Percentiles rank a stretch among this genome's conserved stretches.
phyloP scores from a whole-genome alignment of 2,113 vertebrate species.

The Bos javanicus region DNA sequence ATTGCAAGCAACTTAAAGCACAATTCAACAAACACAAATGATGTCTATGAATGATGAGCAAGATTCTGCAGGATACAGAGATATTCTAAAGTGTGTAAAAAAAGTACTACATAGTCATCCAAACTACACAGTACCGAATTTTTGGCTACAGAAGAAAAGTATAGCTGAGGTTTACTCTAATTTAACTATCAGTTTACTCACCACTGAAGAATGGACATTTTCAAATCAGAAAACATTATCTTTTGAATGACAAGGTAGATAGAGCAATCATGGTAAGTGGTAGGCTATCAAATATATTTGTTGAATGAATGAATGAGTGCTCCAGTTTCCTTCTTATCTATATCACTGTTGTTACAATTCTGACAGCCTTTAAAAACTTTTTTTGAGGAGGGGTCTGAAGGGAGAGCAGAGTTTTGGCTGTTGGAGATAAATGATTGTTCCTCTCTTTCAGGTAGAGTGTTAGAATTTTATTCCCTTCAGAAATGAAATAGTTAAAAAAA shows the following conservation, averaged over 20 bases:
- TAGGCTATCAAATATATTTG: neutral
- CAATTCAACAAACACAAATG: neutral
- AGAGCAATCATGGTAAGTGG: neutral
- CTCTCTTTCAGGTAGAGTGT: neutral
- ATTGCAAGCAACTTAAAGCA: constrained; percentile 1
- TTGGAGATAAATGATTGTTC: constrained; percentile 18
- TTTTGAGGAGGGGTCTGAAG: neutral
- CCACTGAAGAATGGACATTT: neutral
- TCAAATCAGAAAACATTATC: neutral
- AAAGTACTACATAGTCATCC: neutral
- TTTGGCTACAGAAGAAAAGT: neutral
- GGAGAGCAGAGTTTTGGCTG: neutral
- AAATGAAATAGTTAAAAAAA: constrained; percentile 41
- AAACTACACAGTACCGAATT: neutral
- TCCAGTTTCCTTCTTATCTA: neutral
- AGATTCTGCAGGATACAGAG: neutral
- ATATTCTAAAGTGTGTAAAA: neutral
- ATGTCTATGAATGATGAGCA: neutral
- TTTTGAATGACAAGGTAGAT: neutral
- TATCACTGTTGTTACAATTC: neutral
- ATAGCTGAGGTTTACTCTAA: neutral
- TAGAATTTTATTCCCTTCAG: constrained; percentile 40
- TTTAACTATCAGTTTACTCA: neutral
- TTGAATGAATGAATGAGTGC: neutral
- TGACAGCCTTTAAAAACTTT: neutral